Percentiles rank a stretch among this genome's conserved stretches.
Evolutionary conservation across 1,140 invertebrate genomes (phyloP).

Genomic region (Chrysoperla carnea): DNA sequence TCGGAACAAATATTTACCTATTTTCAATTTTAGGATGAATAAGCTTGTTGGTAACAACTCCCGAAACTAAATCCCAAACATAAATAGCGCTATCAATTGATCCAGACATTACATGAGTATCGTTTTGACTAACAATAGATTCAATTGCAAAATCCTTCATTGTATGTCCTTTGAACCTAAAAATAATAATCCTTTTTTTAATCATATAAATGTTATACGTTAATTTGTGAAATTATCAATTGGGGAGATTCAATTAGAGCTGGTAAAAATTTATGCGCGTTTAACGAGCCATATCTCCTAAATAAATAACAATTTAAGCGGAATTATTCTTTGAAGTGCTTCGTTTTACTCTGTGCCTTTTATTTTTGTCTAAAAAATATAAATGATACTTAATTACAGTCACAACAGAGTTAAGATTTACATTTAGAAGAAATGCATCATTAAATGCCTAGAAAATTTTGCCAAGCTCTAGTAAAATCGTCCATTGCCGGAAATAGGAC

Average conservation of each 20-base stretch:
- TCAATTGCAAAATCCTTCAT: constrained; percentile 71
- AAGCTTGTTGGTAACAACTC: constrained; percentile 33
- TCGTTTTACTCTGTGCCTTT: too few species aligned
- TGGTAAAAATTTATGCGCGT: too few species aligned
- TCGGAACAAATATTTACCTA: constrained; percentile 15
- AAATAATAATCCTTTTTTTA: constrained; percentile 11
- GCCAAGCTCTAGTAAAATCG: too few species aligned
- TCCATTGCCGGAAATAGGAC: too few species aligned
- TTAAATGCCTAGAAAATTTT: too few species aligned
- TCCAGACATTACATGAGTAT: constrained; percentile 72
- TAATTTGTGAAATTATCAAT: neutral
- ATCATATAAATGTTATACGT: constrained; percentile 8
- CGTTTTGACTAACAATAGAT: constrained; percentile 62
- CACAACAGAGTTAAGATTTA: too few species aligned
- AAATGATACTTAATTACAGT: too few species aligned
- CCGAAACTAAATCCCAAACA: constrained; percentile 75
- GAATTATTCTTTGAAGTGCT: too few species aligned
- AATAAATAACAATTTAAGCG: too few species aligned
- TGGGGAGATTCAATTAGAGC: neutral
- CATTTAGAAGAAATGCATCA: too few species aligned
- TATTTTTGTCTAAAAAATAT: too few species aligned
- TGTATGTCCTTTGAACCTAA: constrained; percentile 58
- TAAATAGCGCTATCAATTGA: constrained; percentile 71
- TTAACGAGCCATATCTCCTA: too few species aligned
- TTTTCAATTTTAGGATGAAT: constrained; percentile 28